Conservation (phyloP, 2,888 invertebrate species). For the Drosophila neonasuta region DNA sequence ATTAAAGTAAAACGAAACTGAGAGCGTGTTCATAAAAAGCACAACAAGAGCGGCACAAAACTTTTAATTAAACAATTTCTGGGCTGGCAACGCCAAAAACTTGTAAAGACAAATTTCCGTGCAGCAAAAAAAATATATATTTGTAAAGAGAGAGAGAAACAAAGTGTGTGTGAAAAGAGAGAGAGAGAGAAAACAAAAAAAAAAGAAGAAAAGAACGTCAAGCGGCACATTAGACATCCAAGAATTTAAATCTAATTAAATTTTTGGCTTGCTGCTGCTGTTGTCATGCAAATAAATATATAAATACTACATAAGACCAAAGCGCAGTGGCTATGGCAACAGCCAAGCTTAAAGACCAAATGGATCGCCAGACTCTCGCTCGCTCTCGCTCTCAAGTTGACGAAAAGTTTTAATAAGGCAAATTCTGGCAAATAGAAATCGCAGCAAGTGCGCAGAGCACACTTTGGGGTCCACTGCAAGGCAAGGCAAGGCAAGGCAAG, state of each 20-base stretch:
- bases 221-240: slow-evolving; percentile 70
- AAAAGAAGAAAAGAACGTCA: slow-evolving; percentile 13
- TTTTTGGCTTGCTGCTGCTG: slow-evolving; percentile 60
- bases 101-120: slow-evolving; percentile 72
- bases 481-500: neutral
- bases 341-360: slow-evolving; percentile 65
- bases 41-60: slow-evolving; percentile 66
- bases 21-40: slow-evolving; percentile 48
- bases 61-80: slow-evolving; percentile 77
- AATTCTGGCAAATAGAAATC: slow-evolving; percentile 61
- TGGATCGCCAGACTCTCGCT: slow-evolving; percentile 35
- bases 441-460: slow-evolving; percentile 35
- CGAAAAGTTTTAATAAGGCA: slow-evolving; percentile 77
- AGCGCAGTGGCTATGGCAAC: slow-evolving; percentile 61
- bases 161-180: slow-evolving; percentile 2
- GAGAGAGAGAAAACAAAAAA: neutral
- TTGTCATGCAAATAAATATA: slow-evolving; percentile 70
- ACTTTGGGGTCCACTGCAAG: slow-evolving; percentile 2
- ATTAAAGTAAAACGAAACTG: slow-evolving; percentile 49
- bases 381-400: slow-evolving; percentile 58
- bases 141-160: slow-evolving; percentile 21
- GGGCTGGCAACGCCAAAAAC: slow-evolving; percentile 64
- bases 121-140: slow-evolving; percentile 20
- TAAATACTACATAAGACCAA: slow-evolving; percentile 39
- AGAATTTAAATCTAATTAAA: slow-evolving; percentile 80